phyloP scores from a whole-genome alignment of 2,888 invertebrate species.

The Drosophila suboccidentalis region DNA sequence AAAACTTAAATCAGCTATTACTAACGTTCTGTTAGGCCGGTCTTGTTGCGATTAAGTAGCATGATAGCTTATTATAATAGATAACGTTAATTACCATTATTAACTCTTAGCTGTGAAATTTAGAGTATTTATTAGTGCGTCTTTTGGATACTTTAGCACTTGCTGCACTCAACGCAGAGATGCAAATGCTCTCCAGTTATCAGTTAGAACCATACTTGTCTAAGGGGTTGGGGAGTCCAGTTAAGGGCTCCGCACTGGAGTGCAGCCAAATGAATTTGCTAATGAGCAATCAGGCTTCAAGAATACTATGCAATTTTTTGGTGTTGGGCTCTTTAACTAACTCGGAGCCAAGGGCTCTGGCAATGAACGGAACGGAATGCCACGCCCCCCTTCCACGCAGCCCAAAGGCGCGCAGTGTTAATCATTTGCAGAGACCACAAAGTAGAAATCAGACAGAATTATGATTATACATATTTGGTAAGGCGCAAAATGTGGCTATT shows the following conservation, averaged over 20 bases:
- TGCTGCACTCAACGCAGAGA: conserved; percentile 16
- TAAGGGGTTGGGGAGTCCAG: neutral
- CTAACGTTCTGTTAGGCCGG: no score
- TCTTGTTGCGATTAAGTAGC: no score
- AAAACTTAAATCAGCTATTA: no score
- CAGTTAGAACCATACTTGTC: conserved; percentile 21
- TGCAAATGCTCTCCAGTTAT: conserved; percentile 47
- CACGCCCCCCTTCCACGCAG: conserved; percentile 14
- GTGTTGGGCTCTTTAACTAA: conserved; percentile 39
- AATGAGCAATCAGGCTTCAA: conserved; percentile 76
- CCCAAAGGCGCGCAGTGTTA: conserved; percentile 52
- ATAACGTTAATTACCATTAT: no score
- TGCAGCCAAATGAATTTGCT: conserved; percentile 77
- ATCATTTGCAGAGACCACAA: conserved; percentile 72
- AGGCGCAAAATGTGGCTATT: conserved; percentile 34
- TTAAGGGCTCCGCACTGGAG: conserved; percentile 51
- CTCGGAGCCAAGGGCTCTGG: conserved; percentile 25
- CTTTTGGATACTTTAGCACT: neutral
- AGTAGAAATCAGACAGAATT: conserved; percentile 62
- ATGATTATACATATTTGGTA: conserved; percentile 66
- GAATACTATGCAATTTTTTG: conserved; percentile 54
- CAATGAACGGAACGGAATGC: conserved; percentile 6
- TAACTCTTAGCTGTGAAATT: neutral
- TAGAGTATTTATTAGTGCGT: conserved; percentile 33
- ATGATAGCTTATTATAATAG: no score